phyloP scores from a whole-genome alignment of 1,140 invertebrate species.

The Onthophagus taurus region DNA sequence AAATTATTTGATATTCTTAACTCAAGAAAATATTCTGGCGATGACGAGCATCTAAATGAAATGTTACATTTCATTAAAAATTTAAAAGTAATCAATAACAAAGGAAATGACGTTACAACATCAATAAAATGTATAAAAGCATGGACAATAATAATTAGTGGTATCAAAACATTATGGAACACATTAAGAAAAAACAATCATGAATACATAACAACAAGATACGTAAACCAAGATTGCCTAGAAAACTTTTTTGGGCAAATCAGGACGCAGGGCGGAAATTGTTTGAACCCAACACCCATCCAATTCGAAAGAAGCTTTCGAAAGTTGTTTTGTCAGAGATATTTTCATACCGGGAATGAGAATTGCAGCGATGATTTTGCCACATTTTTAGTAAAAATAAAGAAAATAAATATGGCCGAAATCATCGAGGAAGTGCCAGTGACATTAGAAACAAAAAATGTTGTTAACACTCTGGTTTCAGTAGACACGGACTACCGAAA shows the following conservation, averaged over 20 bases:
- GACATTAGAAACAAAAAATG: too few relatives aligned
- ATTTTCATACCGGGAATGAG: not conserved
- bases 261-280: slow-evolving; percentile 12
- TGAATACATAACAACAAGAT: slow-evolving; percentile 12
- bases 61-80: slow-evolving; percentile 17
- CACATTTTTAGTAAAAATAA: too few relatives aligned
- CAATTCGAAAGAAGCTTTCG: slow-evolving; percentile 14
- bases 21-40: slow-evolving; percentile 1
- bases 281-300: slow-evolving; percentile 15
- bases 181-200: not conserved
- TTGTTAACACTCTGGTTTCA: too few relatives aligned
- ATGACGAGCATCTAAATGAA: not conserved
- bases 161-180: slow-evolving; percentile 10
- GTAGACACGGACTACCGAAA: too few relatives aligned
- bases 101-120: not conserved
- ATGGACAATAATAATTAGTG: slow-evolving; percentile 11
- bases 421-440: too few relatives aligned
- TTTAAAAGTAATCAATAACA: not conserved
- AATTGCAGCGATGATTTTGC: slow-evolving; percentile 13
- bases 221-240: slow-evolving; percentile 18
- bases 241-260: slow-evolving; percentile 19
- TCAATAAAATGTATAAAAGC: not conserved
- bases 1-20: slow-evolving; percentile 10
- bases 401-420: too few relatives aligned
- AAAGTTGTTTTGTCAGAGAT: slow-evolving; percentile 14